Percentiles rank a stretch among this genome's conserved stretches.
Evolutionary conservation across 2,888 invertebrate genomes (phyloP).

Genomic region (Fabriciana adippe): DNA sequence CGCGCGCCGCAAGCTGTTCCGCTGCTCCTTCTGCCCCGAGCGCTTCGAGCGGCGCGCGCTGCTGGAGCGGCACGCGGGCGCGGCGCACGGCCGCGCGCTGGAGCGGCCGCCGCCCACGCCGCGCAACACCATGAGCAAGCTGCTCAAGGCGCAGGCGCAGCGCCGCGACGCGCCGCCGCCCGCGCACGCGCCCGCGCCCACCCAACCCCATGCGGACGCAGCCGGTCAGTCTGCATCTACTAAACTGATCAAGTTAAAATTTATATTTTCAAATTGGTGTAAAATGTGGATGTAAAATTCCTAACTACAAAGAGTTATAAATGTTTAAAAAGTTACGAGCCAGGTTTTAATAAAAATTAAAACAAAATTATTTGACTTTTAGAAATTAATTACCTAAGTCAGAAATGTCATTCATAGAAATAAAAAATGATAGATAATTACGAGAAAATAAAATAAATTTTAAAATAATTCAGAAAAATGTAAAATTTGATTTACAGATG

Average conservation of each 20-base stretch:
- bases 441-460: too few species aligned
- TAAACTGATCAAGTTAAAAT: not conserved
- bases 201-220: slow-evolving; percentile 18
- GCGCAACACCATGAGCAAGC: slow-evolving; percentile 79
- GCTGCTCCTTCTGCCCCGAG: slow-evolving; percentile 70
- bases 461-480: too few species aligned
- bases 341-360: too few species aligned
- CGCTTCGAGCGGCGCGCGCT: slow-evolving; percentile 75
- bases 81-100: slow-evolving; percentile 68
- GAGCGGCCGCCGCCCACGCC: slow-evolving; percentile 76
- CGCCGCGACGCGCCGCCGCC: slow-evolving; percentile 37
- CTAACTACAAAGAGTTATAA: too few species aligned
- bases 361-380: too few species aligned
- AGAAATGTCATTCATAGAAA: too few species aligned
- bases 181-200: slow-evolving; percentile 26
- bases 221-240: slow-evolving; percentile 7
- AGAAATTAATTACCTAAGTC: too few species aligned
- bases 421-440: too few species aligned
- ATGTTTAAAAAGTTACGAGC: too few species aligned
- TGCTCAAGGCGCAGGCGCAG: slow-evolving; percentile 72
- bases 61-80: slow-evolving; percentile 73
- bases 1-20: slow-evolving; percentile 63
- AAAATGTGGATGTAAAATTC: too few species aligned
- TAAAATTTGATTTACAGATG: slow-evolving; percentile 39
- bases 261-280: too few species aligned